Conservation (phyloP, 2,888 invertebrate genomes). For the Eurytoma californica region DNA sequence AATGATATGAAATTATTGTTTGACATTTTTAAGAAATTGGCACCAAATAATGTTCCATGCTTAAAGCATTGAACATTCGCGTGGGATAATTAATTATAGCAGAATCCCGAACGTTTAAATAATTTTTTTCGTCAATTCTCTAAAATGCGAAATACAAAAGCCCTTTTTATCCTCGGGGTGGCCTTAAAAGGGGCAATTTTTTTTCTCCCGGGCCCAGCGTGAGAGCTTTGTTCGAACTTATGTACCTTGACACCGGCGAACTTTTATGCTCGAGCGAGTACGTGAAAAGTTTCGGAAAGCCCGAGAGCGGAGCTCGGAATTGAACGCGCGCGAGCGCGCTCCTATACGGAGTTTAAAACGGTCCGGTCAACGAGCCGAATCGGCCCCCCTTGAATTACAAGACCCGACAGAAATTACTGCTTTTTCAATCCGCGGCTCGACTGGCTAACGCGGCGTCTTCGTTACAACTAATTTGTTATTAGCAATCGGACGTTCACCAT, state of each 20-base stretch:
- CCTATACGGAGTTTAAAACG: constrained; percentile 31
- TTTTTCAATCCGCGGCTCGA: constrained; percentile 11
- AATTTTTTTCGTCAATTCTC: background rate
- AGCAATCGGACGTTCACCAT: too few species aligned
- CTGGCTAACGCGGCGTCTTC: background rate
- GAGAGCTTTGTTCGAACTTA: constrained; percentile 47
- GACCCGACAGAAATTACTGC: constrained; percentile 23
- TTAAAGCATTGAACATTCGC: too few species aligned
- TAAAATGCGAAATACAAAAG: background rate
- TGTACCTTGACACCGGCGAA: constrained; percentile 45
- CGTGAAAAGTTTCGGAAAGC: constrained; percentile 47
- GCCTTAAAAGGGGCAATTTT: constrained; percentile 15
- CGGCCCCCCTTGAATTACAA: constrained; percentile 42
- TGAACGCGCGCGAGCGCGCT: constrained; percentile 6
- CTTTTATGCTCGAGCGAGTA: constrained; percentile 46
- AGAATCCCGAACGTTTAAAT: background rate
- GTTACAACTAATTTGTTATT: background rate
- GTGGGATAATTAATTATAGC: background rate
- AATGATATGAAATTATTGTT: too few species aligned
- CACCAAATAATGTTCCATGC: too few species aligned
- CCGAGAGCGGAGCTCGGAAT: constrained; percentile 12
- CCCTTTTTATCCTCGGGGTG: background rate
- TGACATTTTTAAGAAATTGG: too few species aligned
- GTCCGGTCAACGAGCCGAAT: constrained; percentile 38
- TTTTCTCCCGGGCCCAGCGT: background rate